A percentile compares a stretch with the other conserved stretches of the same genome.
These are phyloP conservation scores for Styela clava DNA, from an alignment of 23 tunicate species.

Conservation along the genomic window DNA sequence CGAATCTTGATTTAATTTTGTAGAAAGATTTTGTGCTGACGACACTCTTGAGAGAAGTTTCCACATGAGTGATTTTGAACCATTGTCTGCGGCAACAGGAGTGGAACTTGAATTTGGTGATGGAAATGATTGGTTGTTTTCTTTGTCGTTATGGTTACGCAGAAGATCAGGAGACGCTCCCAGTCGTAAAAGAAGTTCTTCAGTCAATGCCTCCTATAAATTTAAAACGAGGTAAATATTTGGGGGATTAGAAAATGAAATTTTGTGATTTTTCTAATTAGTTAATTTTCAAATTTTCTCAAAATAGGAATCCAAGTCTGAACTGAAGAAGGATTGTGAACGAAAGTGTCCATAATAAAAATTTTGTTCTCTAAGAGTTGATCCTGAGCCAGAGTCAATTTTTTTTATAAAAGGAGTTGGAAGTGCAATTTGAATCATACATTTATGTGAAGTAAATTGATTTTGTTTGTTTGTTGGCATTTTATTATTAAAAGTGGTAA, in stretches of 20 bases:
- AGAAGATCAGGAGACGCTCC: slow-evolving; percentile 45
- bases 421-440: too few relatives aligned
- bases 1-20: neutral
- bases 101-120: slow-evolving; percentile 17
- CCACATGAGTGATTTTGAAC: slow-evolving; percentile 22
- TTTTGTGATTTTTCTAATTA: too few relatives aligned
- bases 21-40: neutral
- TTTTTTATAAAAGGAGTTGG: too few relatives aligned
- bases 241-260: neutral
- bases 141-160: neutral
- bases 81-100: neutral
- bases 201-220: slow-evolving; percentile 45
- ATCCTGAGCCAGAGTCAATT: too few relatives aligned
- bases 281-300: too few relatives aligned
- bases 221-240: neutral
- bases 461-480: too few relatives aligned
- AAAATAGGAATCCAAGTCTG: too few relatives aligned
- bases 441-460: too few relatives aligned
- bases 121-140: slow-evolving; percentile 17
- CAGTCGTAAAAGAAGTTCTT: slow-evolving; percentile 51
- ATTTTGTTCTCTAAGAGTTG: too few relatives aligned
- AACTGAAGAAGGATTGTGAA: too few relatives aligned
- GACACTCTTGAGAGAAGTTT: slow-evolving; percentile 22
- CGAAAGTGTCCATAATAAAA: too few relatives aligned
- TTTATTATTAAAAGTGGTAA: too few relatives aligned